Percentiles rank a stretch among this genome's conserved stretches.
phyloP scores from a whole-genome alignment of 1,140 invertebrate species.

The Zaprionus davidi region DNA sequence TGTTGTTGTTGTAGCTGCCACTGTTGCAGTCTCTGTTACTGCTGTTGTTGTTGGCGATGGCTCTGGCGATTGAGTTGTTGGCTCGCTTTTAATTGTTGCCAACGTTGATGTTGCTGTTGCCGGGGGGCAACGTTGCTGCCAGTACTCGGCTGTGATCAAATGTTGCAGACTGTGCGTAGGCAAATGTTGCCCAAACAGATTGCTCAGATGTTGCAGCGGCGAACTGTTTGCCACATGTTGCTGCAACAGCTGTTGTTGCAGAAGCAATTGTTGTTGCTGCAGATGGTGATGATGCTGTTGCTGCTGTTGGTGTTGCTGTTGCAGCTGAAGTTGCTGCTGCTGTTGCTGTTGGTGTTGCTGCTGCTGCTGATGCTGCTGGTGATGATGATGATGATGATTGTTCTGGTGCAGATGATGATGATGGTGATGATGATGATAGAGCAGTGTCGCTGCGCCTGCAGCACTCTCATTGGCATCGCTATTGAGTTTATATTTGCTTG shows the following conservation, averaged over 20 bases:
- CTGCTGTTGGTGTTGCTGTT: slow-evolving; percentile 67
- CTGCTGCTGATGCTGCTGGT: slow-evolving; percentile 33
- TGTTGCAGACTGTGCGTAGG: slow-evolving; percentile 74
- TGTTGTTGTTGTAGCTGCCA: slow-evolving; percentile 7
- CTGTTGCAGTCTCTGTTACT: background rate
- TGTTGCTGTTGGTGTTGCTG: slow-evolving; percentile 44
- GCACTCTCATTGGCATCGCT: slow-evolving; percentile 64
- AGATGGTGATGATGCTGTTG: slow-evolving; percentile 66
- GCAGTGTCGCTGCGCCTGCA: slow-evolving; percentile 65
- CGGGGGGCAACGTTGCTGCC: slow-evolving; percentile 48
- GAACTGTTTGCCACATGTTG: slow-evolving; percentile 70
- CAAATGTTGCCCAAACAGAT: slow-evolving; percentile 78
- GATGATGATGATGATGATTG: slow-evolving; percentile 51
- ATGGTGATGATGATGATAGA: slow-evolving; percentile 65
- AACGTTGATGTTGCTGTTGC: slow-evolving; percentile 43
- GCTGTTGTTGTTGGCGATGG: slow-evolving; percentile 38
- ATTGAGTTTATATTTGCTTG: slow-evolving; percentile 73
- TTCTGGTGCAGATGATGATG: slow-evolving; percentile 49
- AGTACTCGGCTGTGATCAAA: slow-evolving; percentile 73
- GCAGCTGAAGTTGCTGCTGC: slow-evolving; percentile 68
- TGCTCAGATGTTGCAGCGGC: slow-evolving; percentile 75
- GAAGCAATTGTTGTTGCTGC: slow-evolving; percentile 47
- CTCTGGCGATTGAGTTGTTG: slow-evolving; percentile 77
- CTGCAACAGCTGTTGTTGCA: slow-evolving; percentile 72
- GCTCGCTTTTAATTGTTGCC: slow-evolving; percentile 74